Percentiles rank a stretch among this genome's conserved stretches.
Conservation (phyloP, 2,797 vertebrate genomes). For the Macroramphosus scolopax region DNA sequence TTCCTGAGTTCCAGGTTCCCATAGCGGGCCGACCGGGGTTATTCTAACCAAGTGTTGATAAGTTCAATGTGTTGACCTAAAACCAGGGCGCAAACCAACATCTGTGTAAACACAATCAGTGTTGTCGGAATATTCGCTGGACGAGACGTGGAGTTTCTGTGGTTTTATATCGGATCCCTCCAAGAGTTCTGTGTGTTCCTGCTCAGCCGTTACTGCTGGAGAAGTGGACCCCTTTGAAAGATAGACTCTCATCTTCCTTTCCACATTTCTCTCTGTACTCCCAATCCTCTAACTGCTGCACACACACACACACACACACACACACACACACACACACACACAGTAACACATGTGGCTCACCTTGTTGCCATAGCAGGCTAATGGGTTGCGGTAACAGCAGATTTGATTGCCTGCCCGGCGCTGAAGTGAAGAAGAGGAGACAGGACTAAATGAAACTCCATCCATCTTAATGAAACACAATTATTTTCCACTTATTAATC, state of each 20-base stretch:
- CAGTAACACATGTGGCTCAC: slow-evolving; percentile 64
- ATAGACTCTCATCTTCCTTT: slow-evolving; percentile 59
- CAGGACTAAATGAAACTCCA: slow-evolving; percentile 99
- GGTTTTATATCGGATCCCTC: slow-evolving; percentile 51
- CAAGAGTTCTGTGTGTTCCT: slow-evolving; percentile 45
- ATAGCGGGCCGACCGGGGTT: slow-evolving; percentile 41
- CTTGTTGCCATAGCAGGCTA: slow-evolving; percentile 96
- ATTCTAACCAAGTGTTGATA: slow-evolving; percentile 47
- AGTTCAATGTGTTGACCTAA: slow-evolving; percentile 40
- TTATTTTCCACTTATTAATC: slow-evolving; percentile 99
- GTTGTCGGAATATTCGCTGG: slow-evolving; percentile 53
- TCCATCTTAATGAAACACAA: slow-evolving; percentile 99
- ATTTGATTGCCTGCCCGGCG: slow-evolving; percentile 94
- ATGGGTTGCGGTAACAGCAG: slow-evolving; percentile 82
- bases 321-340: slow-evolving; percentile 20
- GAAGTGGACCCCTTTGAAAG: slow-evolving; percentile 53
- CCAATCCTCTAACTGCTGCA: slow-evolving; percentile 17
- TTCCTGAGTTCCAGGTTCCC: slow-evolving; percentile 48
- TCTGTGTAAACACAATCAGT: slow-evolving; percentile 64
- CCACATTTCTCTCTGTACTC: slow-evolving; percentile 46
- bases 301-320: slow-evolving; percentile 23
- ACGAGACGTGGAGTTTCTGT: slow-evolving; percentile 48
- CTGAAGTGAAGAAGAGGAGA: slow-evolving; percentile 97
- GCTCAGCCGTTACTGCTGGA: slow-evolving; percentile 35
- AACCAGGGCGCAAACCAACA: slow-evolving; percentile 39